Conservation (phyloP, 2,797 vertebrate species). For the Geotrypetes seraphini region DNA sequence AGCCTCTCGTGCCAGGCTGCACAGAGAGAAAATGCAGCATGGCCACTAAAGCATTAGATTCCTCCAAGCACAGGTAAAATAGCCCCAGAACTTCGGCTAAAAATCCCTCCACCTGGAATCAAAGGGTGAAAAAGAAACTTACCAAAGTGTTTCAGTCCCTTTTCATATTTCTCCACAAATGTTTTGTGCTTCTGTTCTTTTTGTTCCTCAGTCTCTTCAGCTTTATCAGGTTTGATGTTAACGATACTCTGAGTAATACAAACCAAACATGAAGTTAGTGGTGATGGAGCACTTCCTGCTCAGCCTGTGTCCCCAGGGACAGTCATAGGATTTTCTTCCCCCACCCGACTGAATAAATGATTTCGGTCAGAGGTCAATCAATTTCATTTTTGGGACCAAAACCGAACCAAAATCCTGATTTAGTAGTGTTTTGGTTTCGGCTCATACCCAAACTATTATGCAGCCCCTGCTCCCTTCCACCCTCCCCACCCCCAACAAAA, state of each 20-base stretch:
- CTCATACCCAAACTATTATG: too few relatives aligned
- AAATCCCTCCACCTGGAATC: neutral
- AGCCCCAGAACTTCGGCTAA: neutral
- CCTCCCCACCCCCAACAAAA: too few relatives aligned
- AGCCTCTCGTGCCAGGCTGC: too few relatives aligned
- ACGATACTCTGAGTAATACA: slow-evolving; percentile 61
- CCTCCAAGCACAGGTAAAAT: neutral
- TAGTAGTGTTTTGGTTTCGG: too few relatives aligned
- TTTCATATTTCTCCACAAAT: slow-evolving; percentile 68
- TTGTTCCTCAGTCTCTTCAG: slow-evolving; percentile 76
- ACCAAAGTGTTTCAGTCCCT: slow-evolving; percentile 82
- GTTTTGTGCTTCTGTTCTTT: slow-evolving; percentile 74
- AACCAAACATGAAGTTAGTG: neutral
- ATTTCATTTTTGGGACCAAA: too few relatives aligned
- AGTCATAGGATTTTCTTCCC: too few relatives aligned
- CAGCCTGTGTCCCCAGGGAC: too few relatives aligned
- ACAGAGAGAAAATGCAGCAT: too few relatives aligned
- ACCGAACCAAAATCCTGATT: too few relatives aligned
- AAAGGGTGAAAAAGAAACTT: neutral
- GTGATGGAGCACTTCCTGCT: slow-evolving; percentile 16
- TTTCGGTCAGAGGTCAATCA: too few relatives aligned
- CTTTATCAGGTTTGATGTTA: slow-evolving; percentile 64
- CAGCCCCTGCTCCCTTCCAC: too few relatives aligned
- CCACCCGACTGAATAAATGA: too few relatives aligned
- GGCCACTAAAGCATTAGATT: rapidly evolving